Conservation (phyloP, 2,888 invertebrate species). For the Doris montereyensis region DNA sequence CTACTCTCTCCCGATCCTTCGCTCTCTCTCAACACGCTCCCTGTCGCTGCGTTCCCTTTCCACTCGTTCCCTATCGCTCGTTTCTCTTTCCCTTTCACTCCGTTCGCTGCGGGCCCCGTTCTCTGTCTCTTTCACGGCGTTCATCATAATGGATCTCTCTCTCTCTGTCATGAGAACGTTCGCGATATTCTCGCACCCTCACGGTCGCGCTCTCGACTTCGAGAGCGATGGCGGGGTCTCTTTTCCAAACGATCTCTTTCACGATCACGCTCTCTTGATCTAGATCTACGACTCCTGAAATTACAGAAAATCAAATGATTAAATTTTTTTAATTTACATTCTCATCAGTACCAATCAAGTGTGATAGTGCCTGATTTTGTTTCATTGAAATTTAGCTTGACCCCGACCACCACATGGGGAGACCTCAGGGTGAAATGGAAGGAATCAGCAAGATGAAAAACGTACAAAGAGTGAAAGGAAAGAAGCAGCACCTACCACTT, state of each 20-base stretch:
- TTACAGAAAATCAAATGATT: no score
- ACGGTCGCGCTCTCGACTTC: slow-evolving; percentile 73
- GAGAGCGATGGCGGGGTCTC: slow-evolving; percentile 69
- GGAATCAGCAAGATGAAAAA: no score
- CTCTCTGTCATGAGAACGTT: slow-evolving; percentile 48
- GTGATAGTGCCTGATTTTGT: no score
- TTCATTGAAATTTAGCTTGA: no score
- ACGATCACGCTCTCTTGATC: slow-evolving; percentile 82
- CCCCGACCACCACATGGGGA: no score
- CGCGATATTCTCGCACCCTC: slow-evolving; percentile 45
- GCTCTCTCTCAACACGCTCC: slow-evolving; percentile 46
- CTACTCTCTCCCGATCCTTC: slow-evolving; percentile 49
- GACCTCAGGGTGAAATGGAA: no score
- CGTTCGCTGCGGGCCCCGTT: slow-evolving; percentile 76
- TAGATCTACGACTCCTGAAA: slow-evolving; percentile 77
- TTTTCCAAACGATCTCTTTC: slow-evolving; percentile 70
- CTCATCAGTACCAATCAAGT: no score
- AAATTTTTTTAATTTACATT: no score
- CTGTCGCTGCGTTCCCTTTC: slow-evolving; percentile 56
- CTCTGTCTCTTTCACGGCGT: slow-evolving; percentile 65
- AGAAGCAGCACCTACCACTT: no score
- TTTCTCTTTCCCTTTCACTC: slow-evolving; percentile 74
- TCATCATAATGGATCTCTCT: slow-evolving; percentile 71
- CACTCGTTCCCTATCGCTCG: slow-evolving; percentile 71
- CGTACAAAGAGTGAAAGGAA: no score